Percentiles rank a stretch among this genome's conserved stretches.
phyloP scores from a whole-genome alignment of 2,888 invertebrate genomes.

The Steinernema scapterisci region DNA sequence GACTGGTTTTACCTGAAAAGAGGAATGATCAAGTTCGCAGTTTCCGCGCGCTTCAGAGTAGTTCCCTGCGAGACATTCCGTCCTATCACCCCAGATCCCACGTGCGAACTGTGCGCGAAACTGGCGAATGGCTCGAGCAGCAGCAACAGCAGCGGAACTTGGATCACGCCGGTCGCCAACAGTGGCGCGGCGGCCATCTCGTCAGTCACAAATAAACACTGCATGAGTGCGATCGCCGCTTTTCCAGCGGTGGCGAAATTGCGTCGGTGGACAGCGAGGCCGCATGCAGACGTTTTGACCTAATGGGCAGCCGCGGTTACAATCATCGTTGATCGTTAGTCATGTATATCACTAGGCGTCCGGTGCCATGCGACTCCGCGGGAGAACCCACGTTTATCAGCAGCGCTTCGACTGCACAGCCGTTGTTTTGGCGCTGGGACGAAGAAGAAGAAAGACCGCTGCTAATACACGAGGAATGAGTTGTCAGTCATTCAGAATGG shows the following conservation, averaged over 20 bases:
- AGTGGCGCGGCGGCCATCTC: conserved; percentile 1
- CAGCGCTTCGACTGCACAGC: conserved; percentile 8
- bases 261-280: background rate
- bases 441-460: no score
- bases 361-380: conserved; percentile 14
- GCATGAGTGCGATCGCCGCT: background rate
- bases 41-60: background rate
- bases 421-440: conserved; percentile 25
- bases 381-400: conserved; percentile 5
- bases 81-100: no score
- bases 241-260: background rate
- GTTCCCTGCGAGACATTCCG: background rate
- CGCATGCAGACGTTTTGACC: conserved; percentile 6
- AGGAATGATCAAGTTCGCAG: no score
- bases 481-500: background rate
- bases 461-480: conserved; percentile 10
- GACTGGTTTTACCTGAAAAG: background rate
- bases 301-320: conserved; percentile 1
- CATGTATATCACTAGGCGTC: conserved; percentile 9
- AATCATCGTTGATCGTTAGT: conserved; percentile 6
- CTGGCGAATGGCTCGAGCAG: background rate
- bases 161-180: background rate
- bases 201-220: background rate
- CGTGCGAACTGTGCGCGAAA: background rate
- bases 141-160: no score